Evolutionary conservation across 2,888 invertebrate genomes (phyloP).

Genomic region (Cylindroiulus punctatus): DNA sequence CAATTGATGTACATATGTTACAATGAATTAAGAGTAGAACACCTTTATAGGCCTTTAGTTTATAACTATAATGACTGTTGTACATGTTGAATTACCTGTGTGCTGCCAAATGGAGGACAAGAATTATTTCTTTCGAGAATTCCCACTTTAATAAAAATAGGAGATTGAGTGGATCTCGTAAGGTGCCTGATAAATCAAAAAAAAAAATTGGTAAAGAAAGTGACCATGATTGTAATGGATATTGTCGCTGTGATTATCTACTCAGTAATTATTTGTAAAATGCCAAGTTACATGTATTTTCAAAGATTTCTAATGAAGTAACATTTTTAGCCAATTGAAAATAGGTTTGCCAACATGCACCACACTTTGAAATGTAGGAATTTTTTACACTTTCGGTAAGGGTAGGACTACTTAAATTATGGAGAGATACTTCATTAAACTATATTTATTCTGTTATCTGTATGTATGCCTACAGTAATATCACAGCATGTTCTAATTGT

Average conservation of each 20-base stretch:
- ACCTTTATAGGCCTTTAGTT: not conserved
- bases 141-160: not conserved
- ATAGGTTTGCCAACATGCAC: not conserved
- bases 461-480: not conserved
- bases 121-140: not conserved
- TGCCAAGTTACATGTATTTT: not conserved
- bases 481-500: not conserved
- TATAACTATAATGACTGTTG: not conserved
- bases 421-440: not conserved
- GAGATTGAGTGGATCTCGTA: not conserved
- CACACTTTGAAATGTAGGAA: not conserved
- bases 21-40: not conserved
- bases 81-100: not conserved
- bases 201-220: not conserved
- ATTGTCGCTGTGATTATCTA: not conserved
- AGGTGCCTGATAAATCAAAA: slow-evolving; percentile 10
- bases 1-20: slow-evolving; percentile 14
- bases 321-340: not conserved
- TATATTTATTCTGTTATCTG: not conserved
- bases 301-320: not conserved
- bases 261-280: not conserved
- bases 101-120: not conserved
- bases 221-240: not conserved
- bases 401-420: not conserved
- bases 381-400: not conserved